Conservation (phyloP, 1,140 invertebrate species). For the Meloidogyne floridensis region DNA sequence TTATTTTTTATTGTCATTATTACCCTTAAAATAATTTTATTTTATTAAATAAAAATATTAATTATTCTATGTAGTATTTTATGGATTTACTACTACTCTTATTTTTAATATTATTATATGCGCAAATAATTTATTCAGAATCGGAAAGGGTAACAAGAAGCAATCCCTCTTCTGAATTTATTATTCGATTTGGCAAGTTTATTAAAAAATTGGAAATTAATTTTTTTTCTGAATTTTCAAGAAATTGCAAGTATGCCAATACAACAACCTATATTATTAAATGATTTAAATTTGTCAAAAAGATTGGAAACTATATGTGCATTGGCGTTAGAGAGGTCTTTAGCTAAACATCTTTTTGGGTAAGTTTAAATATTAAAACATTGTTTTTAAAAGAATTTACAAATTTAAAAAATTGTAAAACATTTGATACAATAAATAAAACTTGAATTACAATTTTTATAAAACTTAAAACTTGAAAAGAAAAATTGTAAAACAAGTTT, state of each 20-base stretch:
- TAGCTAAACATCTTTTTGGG: slow-evolving; percentile 22
- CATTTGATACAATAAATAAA: too few species aligned
- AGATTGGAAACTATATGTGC: slow-evolving; percentile 23
- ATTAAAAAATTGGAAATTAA: not conserved
- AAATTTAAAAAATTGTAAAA: too few species aligned
- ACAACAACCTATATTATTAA: not conserved
- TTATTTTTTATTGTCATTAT: too few species aligned
- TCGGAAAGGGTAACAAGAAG: not conserved
- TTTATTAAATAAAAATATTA: not conserved
- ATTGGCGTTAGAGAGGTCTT: slow-evolving; percentile 1
- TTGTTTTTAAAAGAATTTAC: too few species aligned
- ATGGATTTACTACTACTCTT: too few species aligned
- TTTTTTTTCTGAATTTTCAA: slow-evolving; percentile 1
- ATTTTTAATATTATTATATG: not conserved
- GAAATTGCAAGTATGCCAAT: not conserved
- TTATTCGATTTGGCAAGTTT: not conserved
- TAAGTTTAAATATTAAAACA: not conserved
- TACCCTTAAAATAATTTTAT: too few species aligned
- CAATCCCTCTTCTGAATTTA: not conserved
- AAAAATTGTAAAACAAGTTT: too few species aligned
- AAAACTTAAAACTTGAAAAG: too few species aligned
- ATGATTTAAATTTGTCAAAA: not conserved
- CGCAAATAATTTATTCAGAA: slow-evolving; percentile 4
- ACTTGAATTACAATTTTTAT: too few species aligned
- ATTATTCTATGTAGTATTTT: not conserved